phyloP scores from a whole-genome alignment of 2,888 invertebrate species.

The Pristionchus entomophagus region DNA sequence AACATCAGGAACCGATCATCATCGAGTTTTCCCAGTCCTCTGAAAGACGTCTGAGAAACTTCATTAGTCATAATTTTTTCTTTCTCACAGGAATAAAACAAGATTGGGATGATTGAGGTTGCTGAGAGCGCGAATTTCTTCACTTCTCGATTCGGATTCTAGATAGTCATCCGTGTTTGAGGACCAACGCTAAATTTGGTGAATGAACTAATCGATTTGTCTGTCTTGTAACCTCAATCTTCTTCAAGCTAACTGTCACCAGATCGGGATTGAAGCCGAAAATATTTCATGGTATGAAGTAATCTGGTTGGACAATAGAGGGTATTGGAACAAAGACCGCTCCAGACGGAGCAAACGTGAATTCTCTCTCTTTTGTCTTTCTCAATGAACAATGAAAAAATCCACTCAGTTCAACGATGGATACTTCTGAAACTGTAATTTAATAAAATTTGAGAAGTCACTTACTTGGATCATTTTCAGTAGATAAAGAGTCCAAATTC shows the following conservation, averaged over 20 bases:
- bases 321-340: background rate
- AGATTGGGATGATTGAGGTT: background rate
- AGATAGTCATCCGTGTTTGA: background rate
- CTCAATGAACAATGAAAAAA: background rate
- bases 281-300: background rate
- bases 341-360: background rate
- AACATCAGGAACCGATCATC: background rate
- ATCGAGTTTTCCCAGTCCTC: background rate
- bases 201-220: background rate
- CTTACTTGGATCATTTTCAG: background rate
- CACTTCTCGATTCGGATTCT: background rate
- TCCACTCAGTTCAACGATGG: background rate
- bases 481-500: too few relatives aligned
- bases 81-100: background rate
- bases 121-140: background rate
- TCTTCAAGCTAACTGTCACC: background rate
- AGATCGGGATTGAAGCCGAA: background rate
- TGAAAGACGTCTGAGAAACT: background rate
- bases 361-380: background rate
- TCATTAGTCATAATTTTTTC: background rate
- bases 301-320: background rate
- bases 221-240: background rate
- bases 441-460: background rate
- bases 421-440: background rate
- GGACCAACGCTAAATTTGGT: background rate